Evolutionary conservation across 2,113 vertebrate genomes (phyloP), one percentile per base, ranked within the genome.

Genomic region (Platichthys flesus): DNA sequence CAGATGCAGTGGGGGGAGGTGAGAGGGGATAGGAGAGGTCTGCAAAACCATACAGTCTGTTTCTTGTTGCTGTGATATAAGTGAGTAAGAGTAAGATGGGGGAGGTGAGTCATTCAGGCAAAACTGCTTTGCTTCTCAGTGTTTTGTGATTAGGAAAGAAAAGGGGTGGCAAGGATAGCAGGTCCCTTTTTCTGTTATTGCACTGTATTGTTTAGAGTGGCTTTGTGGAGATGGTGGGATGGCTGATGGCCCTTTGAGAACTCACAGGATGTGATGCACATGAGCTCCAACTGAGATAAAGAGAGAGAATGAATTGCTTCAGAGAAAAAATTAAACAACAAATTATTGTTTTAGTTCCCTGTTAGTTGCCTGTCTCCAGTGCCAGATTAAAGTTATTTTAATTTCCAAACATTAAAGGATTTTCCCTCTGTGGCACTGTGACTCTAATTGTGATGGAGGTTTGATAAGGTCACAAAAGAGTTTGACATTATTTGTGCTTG

Each of bases 401-500:
- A 67, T 81, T 70, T 76, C 31, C 54, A 77, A 80, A 86, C 72
- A 74, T 51, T 75, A 67, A 37, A 70, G 49, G 26, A 54, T 57
- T 66, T 70, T 40, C 20, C 72, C 20, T 65, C 10, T 0, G 49
- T 85, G 78, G 82, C 80, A 42, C 16, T 0, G 23, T 67, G 79
- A 72, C 78, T 74, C 18, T 56, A 37, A 83, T 76, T 81, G 80
- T 87, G 62, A 73, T 59, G 63, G 31, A 28, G 40, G 9, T 72
- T 82, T 82, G 67, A 88, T 82, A 74, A 86, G 76, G 69, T 67
- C 78, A 81, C 74, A 64, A 75, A 82, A 78, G 71, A 82, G 42
- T 35, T 54, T 16, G 54, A 54, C 61, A 16, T 45, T 84, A 86
- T 83, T 88, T 84, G 64, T 9, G 57, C 56, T 37, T 74, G 54